Evolutionary conservation across 1,140 invertebrate species (phyloP).

Genomic region (Delia radicum): DNA sequence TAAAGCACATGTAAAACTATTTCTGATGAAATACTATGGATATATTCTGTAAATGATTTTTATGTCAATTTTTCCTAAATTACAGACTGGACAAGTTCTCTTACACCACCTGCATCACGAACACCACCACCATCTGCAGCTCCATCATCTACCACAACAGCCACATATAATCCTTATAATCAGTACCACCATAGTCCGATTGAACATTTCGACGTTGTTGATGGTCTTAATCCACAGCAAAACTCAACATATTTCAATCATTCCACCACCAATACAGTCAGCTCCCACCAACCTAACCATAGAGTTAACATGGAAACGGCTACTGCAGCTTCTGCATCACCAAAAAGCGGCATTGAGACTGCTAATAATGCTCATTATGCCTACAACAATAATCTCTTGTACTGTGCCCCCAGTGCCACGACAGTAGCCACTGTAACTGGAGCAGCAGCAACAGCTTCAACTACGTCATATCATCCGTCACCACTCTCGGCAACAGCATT

Average conservation of each 20-base stretch:
- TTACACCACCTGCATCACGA: slow-evolving; percentile 28
- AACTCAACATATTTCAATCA: not conserved
- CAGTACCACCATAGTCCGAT: not conserved
- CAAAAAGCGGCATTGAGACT: slow-evolving; percentile 16
- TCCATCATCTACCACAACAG: slow-evolving; percentile 5
- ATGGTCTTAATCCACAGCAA: slow-evolving; percentile 13
- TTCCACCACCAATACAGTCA: not conserved
- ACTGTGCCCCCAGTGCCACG: slow-evolving; percentile 15
- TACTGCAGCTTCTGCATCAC: slow-evolving; percentile 28
- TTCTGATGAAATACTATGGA: too few relatives aligned
- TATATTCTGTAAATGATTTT: too few relatives aligned
- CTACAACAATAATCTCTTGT: slow-evolving; percentile 28
- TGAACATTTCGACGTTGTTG: slow-evolving; percentile 17
- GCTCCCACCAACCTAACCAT: slow-evolving; percentile 20
- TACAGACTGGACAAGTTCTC: slow-evolving; percentile 52
- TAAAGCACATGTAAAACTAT: too few relatives aligned
- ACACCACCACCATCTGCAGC: not conserved
- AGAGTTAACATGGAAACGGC: slow-evolving; percentile 30
- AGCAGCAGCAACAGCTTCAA: slow-evolving; percentile 24
- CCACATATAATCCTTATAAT: not conserved
- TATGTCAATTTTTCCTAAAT: slow-evolving; percentile 22
- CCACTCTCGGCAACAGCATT: slow-evolving; percentile 15
- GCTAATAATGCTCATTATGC: slow-evolving; percentile 2
- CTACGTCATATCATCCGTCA: slow-evolving; percentile 27
- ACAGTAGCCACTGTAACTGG: slow-evolving; percentile 2